Percentiles rank a stretch among this genome's conserved stretches.
phyloP scores from a whole-genome alignment of 35 echinoderm and acorn worm genomes.

The Diadema setosum region DNA sequence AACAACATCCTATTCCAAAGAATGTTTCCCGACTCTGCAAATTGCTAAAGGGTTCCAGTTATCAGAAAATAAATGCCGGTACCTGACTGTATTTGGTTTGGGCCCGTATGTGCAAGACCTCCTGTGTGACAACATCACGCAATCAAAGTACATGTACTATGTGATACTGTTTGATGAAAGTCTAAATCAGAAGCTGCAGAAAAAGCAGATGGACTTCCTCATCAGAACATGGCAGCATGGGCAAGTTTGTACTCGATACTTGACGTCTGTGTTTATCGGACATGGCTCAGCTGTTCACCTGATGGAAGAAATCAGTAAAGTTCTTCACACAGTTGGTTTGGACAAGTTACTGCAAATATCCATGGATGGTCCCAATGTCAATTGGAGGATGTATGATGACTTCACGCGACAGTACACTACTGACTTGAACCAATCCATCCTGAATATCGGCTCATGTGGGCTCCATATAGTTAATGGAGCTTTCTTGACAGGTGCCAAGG shows the following conservation, averaged over 20 bases:
- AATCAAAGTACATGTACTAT: not conserved
- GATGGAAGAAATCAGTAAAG: conserved; percentile 19
- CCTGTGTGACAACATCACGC: conserved; percentile 26
- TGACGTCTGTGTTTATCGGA: conserved; percentile 31
- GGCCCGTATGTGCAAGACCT: conserved; percentile 39
- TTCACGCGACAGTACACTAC: not conserved
- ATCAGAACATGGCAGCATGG: conserved; percentile 20
- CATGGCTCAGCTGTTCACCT: conserved; percentile 59
- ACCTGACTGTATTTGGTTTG: conserved; percentile 38
- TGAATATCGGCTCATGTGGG: conserved; percentile 3
- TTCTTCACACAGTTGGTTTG: conserved; percentile 23
- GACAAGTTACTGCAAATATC: conserved; percentile 39
- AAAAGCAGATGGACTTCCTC: not conserved
- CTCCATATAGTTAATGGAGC: conserved; percentile 63
- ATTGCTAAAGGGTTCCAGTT: conserved; percentile 35
- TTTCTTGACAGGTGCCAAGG: conserved; percentile 20
- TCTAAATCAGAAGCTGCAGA: conserved; percentile 24
- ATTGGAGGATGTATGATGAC: conserved; percentile 26
- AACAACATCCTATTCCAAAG: conserved; percentile 33
- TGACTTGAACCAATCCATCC: conserved; percentile 3
- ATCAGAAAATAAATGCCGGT: conserved; percentile 24
- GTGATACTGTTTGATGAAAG: conserved; percentile 37
- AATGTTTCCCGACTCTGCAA: conserved; percentile 62
- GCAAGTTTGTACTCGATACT: conserved; percentile 14
- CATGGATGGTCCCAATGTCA: conserved; percentile 44